Conservation (phyloP, 2,113 vertebrate species). For the Gnathonemus echidnorhynchus region DNA sequence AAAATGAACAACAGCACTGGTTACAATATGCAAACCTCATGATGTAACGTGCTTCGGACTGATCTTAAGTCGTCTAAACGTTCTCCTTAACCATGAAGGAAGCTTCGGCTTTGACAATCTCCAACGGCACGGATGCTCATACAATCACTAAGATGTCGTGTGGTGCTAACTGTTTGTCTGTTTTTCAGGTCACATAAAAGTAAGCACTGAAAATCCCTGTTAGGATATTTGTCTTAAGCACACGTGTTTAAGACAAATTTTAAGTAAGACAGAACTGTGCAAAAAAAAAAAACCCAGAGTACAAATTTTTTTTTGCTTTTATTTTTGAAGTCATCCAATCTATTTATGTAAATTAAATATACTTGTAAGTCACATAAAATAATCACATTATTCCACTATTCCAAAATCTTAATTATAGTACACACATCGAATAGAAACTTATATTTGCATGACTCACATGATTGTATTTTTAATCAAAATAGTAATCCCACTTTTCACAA, state of each 20-base stretch:
- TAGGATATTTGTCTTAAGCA: not conserved
- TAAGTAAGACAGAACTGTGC: not conserved
- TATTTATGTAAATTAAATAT: not conserved
- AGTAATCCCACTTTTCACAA: not conserved
- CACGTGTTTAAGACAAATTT: not conserved
- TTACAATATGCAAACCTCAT: not conserved
- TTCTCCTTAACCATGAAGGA: not conserved
- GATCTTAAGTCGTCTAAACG: not conserved
- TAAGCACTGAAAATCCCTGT: not conserved
- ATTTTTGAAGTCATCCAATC: not conserved
- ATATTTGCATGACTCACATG: not conserved
- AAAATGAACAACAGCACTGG: not conserved
- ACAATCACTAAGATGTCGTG: not conserved
- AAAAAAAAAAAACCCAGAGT: not conserved
- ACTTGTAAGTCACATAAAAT: not conserved
- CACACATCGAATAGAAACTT: not conserved
- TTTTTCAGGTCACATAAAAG: not conserved
- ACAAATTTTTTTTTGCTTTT: not conserved
- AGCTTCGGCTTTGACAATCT: not conserved
- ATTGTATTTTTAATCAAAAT: not conserved
- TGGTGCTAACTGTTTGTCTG: not conserved
- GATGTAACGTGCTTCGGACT: not conserved
- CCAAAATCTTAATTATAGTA: not conserved
- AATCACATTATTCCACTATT: not conserved
- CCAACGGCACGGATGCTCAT: not conserved